Base-by-base conservation (phyloP, 2,113 vertebrate genomes). In the Neogobius melanostomus region DNA sequence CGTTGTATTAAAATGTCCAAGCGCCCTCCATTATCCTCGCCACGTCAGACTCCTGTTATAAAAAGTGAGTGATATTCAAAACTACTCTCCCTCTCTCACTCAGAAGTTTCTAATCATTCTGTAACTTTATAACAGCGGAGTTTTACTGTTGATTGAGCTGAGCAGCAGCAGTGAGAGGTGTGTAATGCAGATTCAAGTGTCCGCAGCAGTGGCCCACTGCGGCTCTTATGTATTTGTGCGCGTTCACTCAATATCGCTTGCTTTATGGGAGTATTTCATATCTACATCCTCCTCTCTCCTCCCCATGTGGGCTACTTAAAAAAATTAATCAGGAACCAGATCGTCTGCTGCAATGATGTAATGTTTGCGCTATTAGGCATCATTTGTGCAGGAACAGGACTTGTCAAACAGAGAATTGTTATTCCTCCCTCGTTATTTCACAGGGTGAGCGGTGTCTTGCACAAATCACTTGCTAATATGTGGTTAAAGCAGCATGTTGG, bases 201-300 rank as follows among this genome's bases (percentile, higher is more conserved):
- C 49, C 49, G 12, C 11, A 51, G 11, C 12, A 14, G 12, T 15
- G 11, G 6, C 49, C 49, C 49, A 51, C 11, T 14, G 49, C 15
- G 49, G 49, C 11, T 14, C 12, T 51, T 51, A 14, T 51, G 49
- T 5, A 14, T 51, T 11, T 21, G 21, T 1, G 21, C n/a, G n/a
- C n/a, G n/a, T n/a, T n/a, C n/a, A n/a, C 15, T 6, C 15, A 51
- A 16, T 56, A 17, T 3, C 11, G 28, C 28, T 36, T 2, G 28
- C 3, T 36, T 36, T n/a, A 36, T 36, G 4, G 28, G 28, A 36
- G 28, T 36, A 36, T 36, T 4, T 36, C 28, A 36, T 36, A 36
- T 36, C 28, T 36, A 36, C 28, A 36, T 2, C 72, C 17, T 66
- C 76, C 75, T 82, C 65, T 75, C 69, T 50, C 76, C 69, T 75